These are phyloP conservation scores for Hypothenemus hampei DNA, from an alignment of 1,140 invertebrate genomes.

Conservation along the genomic window DNA sequence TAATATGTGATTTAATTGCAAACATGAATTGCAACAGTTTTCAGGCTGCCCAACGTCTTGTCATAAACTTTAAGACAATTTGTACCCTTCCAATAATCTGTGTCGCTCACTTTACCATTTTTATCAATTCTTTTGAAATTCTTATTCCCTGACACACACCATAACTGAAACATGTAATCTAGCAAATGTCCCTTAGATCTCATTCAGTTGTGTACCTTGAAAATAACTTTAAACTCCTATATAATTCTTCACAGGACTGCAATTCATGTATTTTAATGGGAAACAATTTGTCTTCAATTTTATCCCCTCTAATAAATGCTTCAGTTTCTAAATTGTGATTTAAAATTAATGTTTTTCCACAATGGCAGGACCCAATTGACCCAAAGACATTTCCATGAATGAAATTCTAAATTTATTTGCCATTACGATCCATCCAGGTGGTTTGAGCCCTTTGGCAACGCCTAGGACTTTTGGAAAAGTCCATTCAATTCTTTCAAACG, in stretches of 20 bases:
- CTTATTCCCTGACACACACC: constrained; percentile 5
- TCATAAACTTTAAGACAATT: constrained; percentile 5
- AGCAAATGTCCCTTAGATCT: background rate
- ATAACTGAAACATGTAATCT: background rate
- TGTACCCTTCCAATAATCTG: constrained; percentile 9
- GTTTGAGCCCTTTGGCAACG: constrained; percentile 10
- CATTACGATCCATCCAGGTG: constrained; percentile 8
- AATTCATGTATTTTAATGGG: background rate
- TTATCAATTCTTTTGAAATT: constrained; percentile 17
- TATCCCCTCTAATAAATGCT: background rate
- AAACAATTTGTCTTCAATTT: background rate
- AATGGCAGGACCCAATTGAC: background rate
- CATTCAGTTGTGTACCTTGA: background rate
- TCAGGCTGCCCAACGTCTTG: constrained; percentile 5
- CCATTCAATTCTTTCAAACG: constrained; percentile 7
- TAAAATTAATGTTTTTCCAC: constrained; percentile 10
- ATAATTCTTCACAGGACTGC: background rate
- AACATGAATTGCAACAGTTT: constrained; percentile 6
- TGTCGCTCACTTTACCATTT: background rate
- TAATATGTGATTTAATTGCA: constrained; percentile 7
- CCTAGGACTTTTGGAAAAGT: background rate
- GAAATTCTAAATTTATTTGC: constrained; percentile 1
- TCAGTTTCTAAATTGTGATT: constrained; percentile 1
- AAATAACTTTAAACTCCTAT: constrained; percentile 5
- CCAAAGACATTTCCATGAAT: constrained; percentile 6